phyloP scores from a whole-genome alignment of 2,888 invertebrate genomes.

The Phania funesta region DNA sequence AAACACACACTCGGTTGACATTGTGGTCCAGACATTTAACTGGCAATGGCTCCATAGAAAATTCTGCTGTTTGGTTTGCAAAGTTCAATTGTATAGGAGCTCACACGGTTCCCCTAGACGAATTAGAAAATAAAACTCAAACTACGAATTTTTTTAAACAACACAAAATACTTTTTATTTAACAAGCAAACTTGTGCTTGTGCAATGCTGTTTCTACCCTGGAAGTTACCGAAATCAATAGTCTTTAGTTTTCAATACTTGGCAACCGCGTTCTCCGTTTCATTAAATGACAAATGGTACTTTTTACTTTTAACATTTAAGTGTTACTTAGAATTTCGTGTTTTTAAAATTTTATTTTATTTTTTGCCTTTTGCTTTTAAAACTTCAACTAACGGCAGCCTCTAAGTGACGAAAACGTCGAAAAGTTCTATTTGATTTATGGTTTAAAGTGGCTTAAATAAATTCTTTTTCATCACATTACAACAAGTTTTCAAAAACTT shows the following conservation, averaged over 20 bases:
- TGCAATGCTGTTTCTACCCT: background rate
- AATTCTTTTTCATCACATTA: conserved; percentile 54
- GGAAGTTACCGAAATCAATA: conserved; percentile 16
- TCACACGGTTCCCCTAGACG: background rate
- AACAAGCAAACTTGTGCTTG: too few species aligned
- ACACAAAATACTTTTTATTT: background rate
- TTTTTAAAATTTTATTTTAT: conserved; percentile 15
- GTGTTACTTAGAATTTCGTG: conserved; percentile 47
- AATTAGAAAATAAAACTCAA: background rate
- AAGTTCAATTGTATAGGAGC: background rate
- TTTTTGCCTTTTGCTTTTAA: background rate
- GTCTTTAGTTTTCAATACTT: conserved; percentile 3
- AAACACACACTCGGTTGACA: conserved; percentile 19
- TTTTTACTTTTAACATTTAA: too few species aligned
- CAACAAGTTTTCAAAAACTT: conserved; percentile 31
- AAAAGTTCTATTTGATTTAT: conserved; percentile 65
- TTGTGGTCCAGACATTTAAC: conserved; percentile 56
- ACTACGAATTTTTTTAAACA: background rate
- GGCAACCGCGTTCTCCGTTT: conserved; percentile 13
- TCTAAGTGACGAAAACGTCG: conserved; percentile 63
- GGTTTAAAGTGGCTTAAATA: conserved; percentile 62
- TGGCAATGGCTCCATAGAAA: conserved; percentile 35
- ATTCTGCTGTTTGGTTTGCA: background rate
- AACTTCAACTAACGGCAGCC: conserved; percentile 10
- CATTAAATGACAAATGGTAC: conserved; percentile 56